These are phyloP conservation scores for Bimastos eiseni DNA, from an alignment of 2,888 invertebrate species.

Conservation along the genomic window DNA sequence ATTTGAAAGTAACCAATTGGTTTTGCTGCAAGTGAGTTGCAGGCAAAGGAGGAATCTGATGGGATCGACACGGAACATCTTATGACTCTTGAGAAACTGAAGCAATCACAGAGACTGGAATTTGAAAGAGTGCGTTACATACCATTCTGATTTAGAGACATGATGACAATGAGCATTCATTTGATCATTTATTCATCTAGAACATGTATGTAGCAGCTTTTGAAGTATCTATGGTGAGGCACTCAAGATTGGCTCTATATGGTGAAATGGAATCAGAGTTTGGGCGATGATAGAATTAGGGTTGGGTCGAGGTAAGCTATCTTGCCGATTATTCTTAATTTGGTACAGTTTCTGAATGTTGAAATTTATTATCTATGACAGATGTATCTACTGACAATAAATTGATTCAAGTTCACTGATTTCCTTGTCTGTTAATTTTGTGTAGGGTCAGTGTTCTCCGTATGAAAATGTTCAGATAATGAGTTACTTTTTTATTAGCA, in stretches of 20 bases:
- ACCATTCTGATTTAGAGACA: neutral
- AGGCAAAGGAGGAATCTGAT: conserved; percentile 56
- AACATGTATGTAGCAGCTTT: neutral
- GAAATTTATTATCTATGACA: neutral
- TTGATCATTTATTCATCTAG: neutral
- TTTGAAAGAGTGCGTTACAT: neutral
- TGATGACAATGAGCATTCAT: neutral
- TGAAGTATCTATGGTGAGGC: neutral
- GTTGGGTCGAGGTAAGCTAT: no score
- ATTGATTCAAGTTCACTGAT: neutral
- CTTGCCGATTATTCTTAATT: no score
- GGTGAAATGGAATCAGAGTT: neutral
- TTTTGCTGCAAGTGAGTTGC: conserved; percentile 36
- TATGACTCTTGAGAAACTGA: conserved; percentile 78
- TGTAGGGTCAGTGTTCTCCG: neutral
- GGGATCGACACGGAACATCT: conserved; percentile 64
- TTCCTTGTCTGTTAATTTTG: neutral
- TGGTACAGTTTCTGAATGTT: neutral
- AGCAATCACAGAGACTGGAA: conserved; percentile 77
- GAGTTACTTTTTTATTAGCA: neutral
- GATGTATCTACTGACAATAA: neutral
- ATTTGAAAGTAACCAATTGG: no score
- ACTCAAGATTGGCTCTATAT: neutral
- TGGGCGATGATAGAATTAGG: neutral
- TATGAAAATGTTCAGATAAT: neutral